Conservation (phyloP, 2,888 invertebrate species). For the Tinea trinotella region DNA sequence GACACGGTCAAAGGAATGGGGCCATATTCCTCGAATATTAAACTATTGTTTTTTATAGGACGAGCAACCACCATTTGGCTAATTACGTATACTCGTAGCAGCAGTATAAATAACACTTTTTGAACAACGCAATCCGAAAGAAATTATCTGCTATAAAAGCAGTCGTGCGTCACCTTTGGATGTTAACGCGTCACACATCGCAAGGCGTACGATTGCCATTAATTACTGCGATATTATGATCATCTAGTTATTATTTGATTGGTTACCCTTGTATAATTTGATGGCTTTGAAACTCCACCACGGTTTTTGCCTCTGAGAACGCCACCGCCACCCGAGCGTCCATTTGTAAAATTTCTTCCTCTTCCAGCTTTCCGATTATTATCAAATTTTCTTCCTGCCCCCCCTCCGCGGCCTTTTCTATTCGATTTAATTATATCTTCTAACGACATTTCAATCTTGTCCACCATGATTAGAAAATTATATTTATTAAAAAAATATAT, state of each 20-base stretch:
- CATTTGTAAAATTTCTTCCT: slow-evolving; percentile 40
- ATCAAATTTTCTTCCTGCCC: slow-evolving; percentile 65
- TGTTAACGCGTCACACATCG: slow-evolving; percentile 24
- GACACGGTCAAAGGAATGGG: not conserved
- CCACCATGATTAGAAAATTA: slow-evolving; percentile 76
- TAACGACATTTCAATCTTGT: slow-evolving; percentile 97
- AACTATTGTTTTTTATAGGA: slow-evolving; percentile 19
- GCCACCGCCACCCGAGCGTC: slow-evolving; percentile 70
- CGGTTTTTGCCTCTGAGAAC: slow-evolving; percentile 81
- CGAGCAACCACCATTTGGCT: not conserved
- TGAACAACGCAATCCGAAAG: slow-evolving; percentile 20
- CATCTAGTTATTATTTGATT: slow-evolving; percentile 48
- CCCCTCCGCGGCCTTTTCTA: slow-evolving; percentile 76
- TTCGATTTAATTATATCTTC: slow-evolving; percentile 96
- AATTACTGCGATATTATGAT: slow-evolving; percentile 46
- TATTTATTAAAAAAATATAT: not conserved
- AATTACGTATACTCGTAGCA: slow-evolving; percentile 24
- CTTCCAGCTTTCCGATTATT: slow-evolving; percentile 49
- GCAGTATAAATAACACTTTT: slow-evolving; percentile 24
- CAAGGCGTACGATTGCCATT: slow-evolving; percentile 54
- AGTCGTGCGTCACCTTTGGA: slow-evolving; percentile 13
- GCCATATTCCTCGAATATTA: not conserved
- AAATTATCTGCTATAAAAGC: slow-evolving; percentile 24
- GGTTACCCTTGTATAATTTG: slow-evolving; percentile 79
- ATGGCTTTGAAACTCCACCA: slow-evolving; percentile 77